Base-by-base conservation (phyloP, 1,140 invertebrate species). In the Drosophila busckii region DNA sequence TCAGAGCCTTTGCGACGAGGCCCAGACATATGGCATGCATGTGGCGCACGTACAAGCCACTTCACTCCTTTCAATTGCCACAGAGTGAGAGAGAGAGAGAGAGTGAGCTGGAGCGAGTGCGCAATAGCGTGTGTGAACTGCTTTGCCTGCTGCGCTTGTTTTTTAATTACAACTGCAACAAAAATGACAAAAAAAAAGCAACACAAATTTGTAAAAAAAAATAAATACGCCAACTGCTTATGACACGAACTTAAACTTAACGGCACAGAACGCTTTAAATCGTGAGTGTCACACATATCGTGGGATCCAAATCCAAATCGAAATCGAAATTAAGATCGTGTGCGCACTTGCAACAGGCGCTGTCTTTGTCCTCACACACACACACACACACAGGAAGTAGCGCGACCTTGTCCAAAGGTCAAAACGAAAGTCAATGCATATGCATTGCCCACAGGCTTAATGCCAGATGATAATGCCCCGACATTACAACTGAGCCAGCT, bases 1-100 rank as follows among this genome's bases (percentile, higher is more conserved):
- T 59, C 26, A 19, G 50, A 44, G n/a, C 38, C 34, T n/a, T 23
- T 6, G 22, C 31, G 62, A 17, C 45, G 28, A 31, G 13, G 4
- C 22, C 29, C 49, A 50, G 58, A 56, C 71, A 76, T 76, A 76
- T 76, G 71, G 71, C 73, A 80, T 70, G 73, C 71, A 78, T 78
- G 71, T 78, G 71, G 71, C 73, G 63, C 73, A 78, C 73, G 71
- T 78, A 80, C 68, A 78, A 80, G 55, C 70, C 71, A 80, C 71
- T 78, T 78, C 58, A 73, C 71, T 78, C 71, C 71, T 78, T 78
- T 78, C 73, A 78, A 78, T 78, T 78, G 13, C 17, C 2, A 12
- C 9, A 17, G 23, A 15, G 7, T 6, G 17, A n/a, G 19, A 20
- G 23, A 3, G 9, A 8, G 25, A 26, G 2, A 5, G 13, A 10